Evolutionary conservation across 2,113 vertebrate genomes (phyloP).

Genomic region (Phaethornis superciliosus): DNA sequence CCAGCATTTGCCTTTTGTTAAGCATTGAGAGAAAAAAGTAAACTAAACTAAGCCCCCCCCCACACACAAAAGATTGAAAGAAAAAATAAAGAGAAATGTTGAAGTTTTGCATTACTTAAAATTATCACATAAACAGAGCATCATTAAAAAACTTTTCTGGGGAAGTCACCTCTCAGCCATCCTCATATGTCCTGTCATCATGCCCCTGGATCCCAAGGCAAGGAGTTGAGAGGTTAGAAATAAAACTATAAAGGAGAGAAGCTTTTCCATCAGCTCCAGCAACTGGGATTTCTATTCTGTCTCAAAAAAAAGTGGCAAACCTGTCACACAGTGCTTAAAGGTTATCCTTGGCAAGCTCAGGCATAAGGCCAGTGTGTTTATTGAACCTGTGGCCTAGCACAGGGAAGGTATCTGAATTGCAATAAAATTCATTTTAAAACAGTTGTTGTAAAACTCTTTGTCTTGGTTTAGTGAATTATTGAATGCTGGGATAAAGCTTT

Average conservation of each 20-base stretch:
- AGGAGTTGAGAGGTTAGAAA: not conserved
- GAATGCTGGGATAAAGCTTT: not conserved
- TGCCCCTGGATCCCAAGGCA: not conserved
- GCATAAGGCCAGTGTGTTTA: constrained; percentile 38
- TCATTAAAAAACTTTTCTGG: not conserved
- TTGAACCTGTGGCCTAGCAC: constrained; percentile 2
- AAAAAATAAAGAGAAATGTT: not conserved
- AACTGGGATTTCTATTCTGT: constrained; percentile 34
- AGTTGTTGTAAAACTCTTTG: not conserved
- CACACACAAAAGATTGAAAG: not conserved
- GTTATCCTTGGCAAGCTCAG: constrained; percentile 47
- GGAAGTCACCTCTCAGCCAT: not conserved
- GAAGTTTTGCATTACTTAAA: not conserved
- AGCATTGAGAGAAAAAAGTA: not conserved
- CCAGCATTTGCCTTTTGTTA: not conserved
- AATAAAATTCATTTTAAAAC: constrained; percentile 14
- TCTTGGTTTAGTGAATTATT: constrained; percentile 33
- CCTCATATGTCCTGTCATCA: not conserved
- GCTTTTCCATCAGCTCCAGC: constrained; percentile 16
- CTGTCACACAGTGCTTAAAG: constrained; percentile 44
- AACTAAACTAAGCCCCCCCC: not conserved
- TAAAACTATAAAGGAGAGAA: not conserved
- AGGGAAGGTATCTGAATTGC: constrained; percentile 12
- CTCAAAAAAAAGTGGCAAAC: constrained; percentile 34
- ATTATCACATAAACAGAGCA: not conserved